Evolutionary conservation across 2,888 invertebrate genomes (phyloP), one percentile per base, ranked within the genome.

Genomic region (Prostheceraeus crozeri): DNA sequence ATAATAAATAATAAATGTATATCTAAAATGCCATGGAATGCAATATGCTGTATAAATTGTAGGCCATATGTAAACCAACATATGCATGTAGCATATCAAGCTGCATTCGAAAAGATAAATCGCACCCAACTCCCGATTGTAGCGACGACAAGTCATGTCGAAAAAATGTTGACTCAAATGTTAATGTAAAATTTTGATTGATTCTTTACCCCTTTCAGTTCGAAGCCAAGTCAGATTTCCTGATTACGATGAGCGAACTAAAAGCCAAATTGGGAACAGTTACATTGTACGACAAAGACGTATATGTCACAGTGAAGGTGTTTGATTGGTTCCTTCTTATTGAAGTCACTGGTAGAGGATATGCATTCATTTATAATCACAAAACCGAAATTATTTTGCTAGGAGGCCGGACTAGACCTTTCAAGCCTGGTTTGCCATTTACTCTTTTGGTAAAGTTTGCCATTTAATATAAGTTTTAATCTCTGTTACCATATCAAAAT

Each of bases 391-490:
- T 93, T 1, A 81, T 83, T 33, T 89, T 93, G 76, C 80, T 93
- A 1, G 94, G 93, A 0, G 89, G 87, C 30, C 82, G 85, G 0
- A 87, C 91, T 4, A 89, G 93, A 76, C 85, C 94, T 14, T 93
- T 93, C 78, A 94, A 93, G 75, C 93, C 94, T 0, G 82, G 87
- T 6, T 90, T 93, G 86, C 88, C 90, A 0, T 85, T 89, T 69
- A 84, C 84, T 63, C 81, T 84, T 51, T 88, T 88, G 74, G 86
- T 86, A 76, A 82, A 84, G 79, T 53, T 16, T 62, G 51, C 35
- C 27, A 48, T 48, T 8, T 11, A 16, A 40, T 8, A 11, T 35
- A 56, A 28, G 36, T 57, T 54, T 8, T 59, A 56, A 40, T 51
- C 33, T 31, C 28, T 46, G 45, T 16, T 31, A 59, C n/a, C 1